phyloP scores from a whole-genome alignment of 1,140 invertebrate species.

The Parapsyche elsis region DNA sequence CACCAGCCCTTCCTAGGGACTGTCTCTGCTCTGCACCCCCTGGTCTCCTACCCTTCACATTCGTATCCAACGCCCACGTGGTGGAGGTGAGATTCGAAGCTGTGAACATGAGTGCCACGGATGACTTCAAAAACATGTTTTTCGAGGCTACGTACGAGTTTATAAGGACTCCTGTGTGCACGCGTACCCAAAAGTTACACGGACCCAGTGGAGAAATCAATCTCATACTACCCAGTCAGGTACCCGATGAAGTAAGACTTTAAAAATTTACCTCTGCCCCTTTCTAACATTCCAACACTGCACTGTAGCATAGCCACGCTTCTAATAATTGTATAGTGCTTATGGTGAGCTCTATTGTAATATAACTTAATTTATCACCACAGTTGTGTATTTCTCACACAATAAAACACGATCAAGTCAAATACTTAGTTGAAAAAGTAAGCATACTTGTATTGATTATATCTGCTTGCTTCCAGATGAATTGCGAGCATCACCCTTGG shows the following conservation, averaged over 20 bases:
- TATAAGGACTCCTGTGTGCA: constrained; percentile 75
- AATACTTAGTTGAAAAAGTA: too few species aligned
- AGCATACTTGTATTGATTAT: too few species aligned
- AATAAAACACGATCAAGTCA: too few species aligned
- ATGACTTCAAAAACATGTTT: constrained; percentile 84
- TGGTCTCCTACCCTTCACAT: constrained; percentile 73
- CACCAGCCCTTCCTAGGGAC: constrained; percentile 70
- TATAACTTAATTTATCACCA: too few species aligned
- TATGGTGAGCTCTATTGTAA: not conserved
- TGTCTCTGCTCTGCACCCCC: constrained; percentile 69
- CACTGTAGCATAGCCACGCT: too few species aligned
- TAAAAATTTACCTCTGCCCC: not conserved
- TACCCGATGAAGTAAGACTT: constrained; percentile 75
- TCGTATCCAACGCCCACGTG: constrained; percentile 79
- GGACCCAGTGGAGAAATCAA: constrained; percentile 83
- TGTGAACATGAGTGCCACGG: constrained; percentile 81
- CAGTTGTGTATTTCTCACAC: too few species aligned
- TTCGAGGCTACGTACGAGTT: constrained; percentile 89
- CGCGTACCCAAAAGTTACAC: constrained; percentile 72
- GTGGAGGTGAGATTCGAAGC: constrained; percentile 86
- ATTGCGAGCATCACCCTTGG: constrained; percentile 81
- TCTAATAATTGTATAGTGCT: too few species aligned
- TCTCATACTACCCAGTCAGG: constrained; percentile 69
- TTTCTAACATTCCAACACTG: too few species aligned
- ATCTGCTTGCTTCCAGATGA: constrained; percentile 68